These are phyloP conservation scores for Condylura cristata DNA, from an alignment of 2,113 vertebrate species.

Conservation along the genomic window DNA sequence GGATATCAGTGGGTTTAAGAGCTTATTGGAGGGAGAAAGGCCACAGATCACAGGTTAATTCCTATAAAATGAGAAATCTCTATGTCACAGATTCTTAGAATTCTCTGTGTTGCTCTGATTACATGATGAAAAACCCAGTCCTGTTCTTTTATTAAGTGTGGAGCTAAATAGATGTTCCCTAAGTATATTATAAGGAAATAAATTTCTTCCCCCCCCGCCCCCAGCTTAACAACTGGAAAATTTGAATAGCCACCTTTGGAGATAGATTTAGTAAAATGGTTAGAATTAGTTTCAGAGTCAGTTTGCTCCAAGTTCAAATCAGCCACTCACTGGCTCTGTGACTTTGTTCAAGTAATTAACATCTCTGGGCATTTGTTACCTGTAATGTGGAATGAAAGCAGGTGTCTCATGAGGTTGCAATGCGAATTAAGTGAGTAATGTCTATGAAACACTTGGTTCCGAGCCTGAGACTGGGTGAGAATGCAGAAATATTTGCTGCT, in stretches of 20 bases:
- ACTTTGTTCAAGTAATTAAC: background rate
- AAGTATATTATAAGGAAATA: slow-evolving; percentile 20
- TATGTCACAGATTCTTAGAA: slow-evolving; percentile 51
- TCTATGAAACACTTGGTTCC: background rate
- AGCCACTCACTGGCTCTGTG: background rate
- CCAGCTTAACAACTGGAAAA: background rate
- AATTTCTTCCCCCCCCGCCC: background rate
- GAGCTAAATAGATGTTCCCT: slow-evolving; percentile 18
- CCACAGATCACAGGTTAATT: slow-evolving; percentile 67
- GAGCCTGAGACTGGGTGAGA: background rate
- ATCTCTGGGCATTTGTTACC: background rate
- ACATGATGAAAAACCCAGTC: slow-evolving; percentile 69
- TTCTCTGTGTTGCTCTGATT: slow-evolving; percentile 51
- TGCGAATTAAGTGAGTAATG: background rate
- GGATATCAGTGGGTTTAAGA: slow-evolving; percentile 29
- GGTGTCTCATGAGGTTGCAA: background rate
- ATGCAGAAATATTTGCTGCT: background rate
- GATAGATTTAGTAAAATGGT: background rate
- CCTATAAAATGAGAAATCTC: slow-evolving; percentile 74
- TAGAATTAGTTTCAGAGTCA: background rate
- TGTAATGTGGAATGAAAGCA: background rate
- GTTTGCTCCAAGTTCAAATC: background rate
- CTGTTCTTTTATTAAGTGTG: background rate
- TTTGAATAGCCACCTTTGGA: background rate
- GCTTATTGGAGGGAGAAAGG: slow-evolving; percentile 30